phyloP scores from a whole-genome alignment of 2,797 vertebrate species.

The Malacoctenus gilli region DNA sequence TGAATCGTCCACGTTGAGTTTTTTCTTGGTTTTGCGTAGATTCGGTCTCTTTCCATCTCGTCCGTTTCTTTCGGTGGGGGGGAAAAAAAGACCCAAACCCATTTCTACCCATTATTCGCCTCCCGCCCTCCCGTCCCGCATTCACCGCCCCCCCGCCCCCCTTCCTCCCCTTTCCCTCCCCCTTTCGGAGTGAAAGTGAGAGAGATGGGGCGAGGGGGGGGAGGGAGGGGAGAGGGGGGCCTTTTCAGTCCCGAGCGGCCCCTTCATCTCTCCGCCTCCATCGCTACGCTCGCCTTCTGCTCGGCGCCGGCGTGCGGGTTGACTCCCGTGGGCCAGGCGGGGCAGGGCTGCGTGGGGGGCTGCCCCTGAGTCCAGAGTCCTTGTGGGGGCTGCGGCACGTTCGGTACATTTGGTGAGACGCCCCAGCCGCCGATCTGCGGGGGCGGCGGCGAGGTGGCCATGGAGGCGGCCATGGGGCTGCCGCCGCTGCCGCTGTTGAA shows the following conservation, averaged over 20 bases:
- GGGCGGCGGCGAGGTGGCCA: conserved; percentile 89
- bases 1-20: conserved; percentile 76
- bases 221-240: conserved; percentile 5
- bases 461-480: conserved; percentile 85
- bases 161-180: background rate
- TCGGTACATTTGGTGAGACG: conserved; percentile 71
- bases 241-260: conserved; percentile 65
- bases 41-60: conserved; percentile 45
- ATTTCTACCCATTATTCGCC: conserved; percentile 29
- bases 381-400: conserved; percentile 80
- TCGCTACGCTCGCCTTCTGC: conserved; percentile 93
- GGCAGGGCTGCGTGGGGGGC: conserved; percentile 79
- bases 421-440: conserved; percentile 83
- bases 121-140: conserved; percentile 24
- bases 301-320: conserved; percentile 86
- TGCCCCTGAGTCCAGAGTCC: conserved; percentile 90
- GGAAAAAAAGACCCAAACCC: conserved; percentile 47
- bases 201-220: conserved; percentile 1
- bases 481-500: conserved; percentile 88
- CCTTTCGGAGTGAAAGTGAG: conserved; percentile 2
- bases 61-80: conserved; percentile 7
- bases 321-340: conserved; percentile 87
- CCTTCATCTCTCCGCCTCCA: conserved; percentile 99
- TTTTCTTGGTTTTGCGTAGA: conserved; percentile 79
- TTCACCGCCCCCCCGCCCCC: conserved; percentile 4